Evolutionary conservation across 92 coral and sea anemone genomes (phyloP).

Genomic region (Metridium senile): DNA sequence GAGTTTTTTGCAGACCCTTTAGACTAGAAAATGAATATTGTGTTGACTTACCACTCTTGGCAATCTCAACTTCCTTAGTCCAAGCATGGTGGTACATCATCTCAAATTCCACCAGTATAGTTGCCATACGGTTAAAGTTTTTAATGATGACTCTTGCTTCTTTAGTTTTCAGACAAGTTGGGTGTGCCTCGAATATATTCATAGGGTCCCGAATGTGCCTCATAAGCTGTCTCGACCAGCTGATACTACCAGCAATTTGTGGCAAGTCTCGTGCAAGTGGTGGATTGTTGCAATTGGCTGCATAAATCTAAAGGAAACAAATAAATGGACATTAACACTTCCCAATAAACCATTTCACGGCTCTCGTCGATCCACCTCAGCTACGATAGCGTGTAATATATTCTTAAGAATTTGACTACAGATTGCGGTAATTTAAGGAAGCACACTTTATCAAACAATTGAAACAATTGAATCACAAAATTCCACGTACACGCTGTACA

Average conservation of each 20-base stretch:
- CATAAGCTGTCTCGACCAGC: conserved; percentile 84
- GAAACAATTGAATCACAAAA: no score
- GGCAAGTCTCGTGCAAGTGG: conserved; percentile 78
- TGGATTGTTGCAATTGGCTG: conserved; percentile 73
- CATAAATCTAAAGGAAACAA: conserved; percentile 53
- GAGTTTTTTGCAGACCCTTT: no score
- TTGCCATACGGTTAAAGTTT: conserved; percentile 71
- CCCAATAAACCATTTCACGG: background rate
- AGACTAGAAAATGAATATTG: background rate
- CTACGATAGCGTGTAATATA: no score
- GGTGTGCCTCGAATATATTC: conserved; percentile 75
- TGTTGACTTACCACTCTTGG: conserved; percentile 69
- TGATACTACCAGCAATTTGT: conserved; percentile 86
- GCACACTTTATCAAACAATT: no score
- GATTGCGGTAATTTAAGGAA: no score
- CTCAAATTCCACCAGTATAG: conserved; percentile 74
- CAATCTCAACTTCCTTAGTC: conserved; percentile 77
- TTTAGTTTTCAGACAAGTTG: conserved; percentile 63
- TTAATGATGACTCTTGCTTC: conserved; percentile 70
- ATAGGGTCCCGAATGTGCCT: conserved; percentile 84
- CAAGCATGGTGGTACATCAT: conserved; percentile 80
- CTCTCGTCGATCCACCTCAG: no score
- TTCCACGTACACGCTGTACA: no score
- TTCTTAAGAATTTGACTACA: no score
- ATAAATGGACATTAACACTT: background rate